These are phyloP conservation scores for Tenthredo mesomela DNA, from an alignment of 2,888 invertebrate species.

Conservation along the genomic window DNA sequence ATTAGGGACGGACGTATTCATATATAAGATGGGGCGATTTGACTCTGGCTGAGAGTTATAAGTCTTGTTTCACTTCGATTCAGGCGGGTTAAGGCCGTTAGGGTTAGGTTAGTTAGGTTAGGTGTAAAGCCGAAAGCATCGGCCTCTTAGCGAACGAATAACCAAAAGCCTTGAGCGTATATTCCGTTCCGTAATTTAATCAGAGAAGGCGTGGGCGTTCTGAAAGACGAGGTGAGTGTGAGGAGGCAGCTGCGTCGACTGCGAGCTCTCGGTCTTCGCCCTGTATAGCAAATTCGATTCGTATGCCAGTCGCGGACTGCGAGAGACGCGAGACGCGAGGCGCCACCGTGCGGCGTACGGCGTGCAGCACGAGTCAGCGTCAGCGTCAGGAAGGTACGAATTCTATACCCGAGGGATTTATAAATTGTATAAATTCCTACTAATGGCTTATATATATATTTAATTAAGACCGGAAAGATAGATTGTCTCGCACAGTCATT, in stretches of 20 bases:
- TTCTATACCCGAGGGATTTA: conserved; percentile 57
- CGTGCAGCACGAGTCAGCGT: conserved; percentile 48
- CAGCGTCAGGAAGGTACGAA: conserved; percentile 52
- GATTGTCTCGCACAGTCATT: conserved; percentile 61
- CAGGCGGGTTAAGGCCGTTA: background rate
- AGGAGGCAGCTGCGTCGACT: conserved; percentile 13
- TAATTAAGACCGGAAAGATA: conserved; percentile 66
- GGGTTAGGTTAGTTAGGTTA: conserved; percentile 30
- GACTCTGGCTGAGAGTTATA: conserved; percentile 5
- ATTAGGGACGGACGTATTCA: background rate
- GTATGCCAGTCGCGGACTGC: conserved; percentile 9
- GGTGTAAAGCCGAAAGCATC: conserved; percentile 1
- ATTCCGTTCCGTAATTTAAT: conserved; percentile 50
- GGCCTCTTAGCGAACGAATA: conserved; percentile 42
- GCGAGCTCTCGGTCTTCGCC: conserved; percentile 26
- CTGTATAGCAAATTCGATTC: conserved; percentile 19
- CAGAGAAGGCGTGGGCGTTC: conserved; percentile 29
- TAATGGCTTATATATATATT: conserved; percentile 60
- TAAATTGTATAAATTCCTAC: conserved; percentile 59
- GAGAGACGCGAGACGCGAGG: background rate
- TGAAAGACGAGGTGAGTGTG: background rate
- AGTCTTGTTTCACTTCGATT: background rate
- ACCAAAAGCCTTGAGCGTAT: conserved; percentile 48
- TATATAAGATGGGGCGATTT: background rate
- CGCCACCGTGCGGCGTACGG: conserved; percentile 9